These are phyloP conservation scores for Gadopsis marmoratus DNA, from an alignment of 2,797 vertebrate species.

Conservation along the genomic window DNA sequence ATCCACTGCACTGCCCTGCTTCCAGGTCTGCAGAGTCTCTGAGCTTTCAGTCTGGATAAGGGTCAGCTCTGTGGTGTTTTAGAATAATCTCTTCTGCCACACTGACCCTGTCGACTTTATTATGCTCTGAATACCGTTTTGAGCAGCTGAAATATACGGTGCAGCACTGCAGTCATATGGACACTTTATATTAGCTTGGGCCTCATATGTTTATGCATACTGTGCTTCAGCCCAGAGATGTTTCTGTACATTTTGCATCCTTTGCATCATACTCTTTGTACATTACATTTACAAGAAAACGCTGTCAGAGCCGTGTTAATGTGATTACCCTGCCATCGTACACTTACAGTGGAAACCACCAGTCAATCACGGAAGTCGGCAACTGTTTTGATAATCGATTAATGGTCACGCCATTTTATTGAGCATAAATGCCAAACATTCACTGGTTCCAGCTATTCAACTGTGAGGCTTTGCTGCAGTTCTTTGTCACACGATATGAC, in stretches of 20 bases:
- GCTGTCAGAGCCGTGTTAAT: not conserved
- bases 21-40: slow-evolving; percentile 14
- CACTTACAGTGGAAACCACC: not conserved
- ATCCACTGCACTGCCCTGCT: not conserved
- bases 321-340: not conserved
- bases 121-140: not conserved
- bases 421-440: not conserved
- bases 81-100: not conserved
- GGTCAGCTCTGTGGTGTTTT: slow-evolving; percentile 5
- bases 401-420: not conserved
- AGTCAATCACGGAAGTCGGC: too few relatives aligned
- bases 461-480: not conserved
- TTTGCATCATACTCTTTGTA: not conserved
- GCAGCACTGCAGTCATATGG: not conserved
- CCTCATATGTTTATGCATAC: not conserved
- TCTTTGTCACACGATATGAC: not conserved
- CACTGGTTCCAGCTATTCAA: not conserved
- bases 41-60: not conserved
- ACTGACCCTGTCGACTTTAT: not conserved
- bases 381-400: not conserved
- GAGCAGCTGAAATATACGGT: slow-evolving; percentile 1
- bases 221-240: not conserved
- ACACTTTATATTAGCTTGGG: not conserved
- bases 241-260: not conserved
- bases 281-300: not conserved